Conservation (phyloP, 2,888 invertebrate genomes). For the Trilocha varians region DNA sequence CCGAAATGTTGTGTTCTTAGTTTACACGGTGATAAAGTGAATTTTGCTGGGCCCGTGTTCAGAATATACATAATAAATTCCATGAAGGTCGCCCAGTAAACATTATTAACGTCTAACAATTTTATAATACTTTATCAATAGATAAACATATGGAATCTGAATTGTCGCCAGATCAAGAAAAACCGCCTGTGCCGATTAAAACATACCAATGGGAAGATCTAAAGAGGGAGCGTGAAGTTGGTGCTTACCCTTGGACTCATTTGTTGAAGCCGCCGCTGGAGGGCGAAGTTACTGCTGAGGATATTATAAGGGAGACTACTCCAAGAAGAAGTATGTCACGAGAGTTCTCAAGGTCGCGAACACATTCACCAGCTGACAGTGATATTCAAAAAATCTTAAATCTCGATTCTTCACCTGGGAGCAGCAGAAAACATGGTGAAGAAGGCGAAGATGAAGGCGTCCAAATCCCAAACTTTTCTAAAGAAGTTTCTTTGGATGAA, state of each 20-base stretch:
- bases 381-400: constrained; percentile 57
- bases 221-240: constrained; percentile 77
- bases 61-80: constrained; percentile 13
- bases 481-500: constrained; percentile 58
- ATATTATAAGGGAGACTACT: constrained; percentile 61
- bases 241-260: constrained; percentile 88
- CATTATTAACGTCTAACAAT: constrained; percentile 13
- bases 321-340: constrained; percentile 66
- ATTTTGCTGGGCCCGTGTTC: constrained; percentile 45
- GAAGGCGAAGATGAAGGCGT: constrained; percentile 62
- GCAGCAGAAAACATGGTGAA: constrained; percentile 61
- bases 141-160: constrained; percentile 69
- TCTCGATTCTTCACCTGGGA: constrained; percentile 65
- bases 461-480: constrained; percentile 66
- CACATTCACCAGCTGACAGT: constrained; percentile 50
- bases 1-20: constrained; percentile 70
- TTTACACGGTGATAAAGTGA: constrained; percentile 54
- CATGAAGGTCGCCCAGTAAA: constrained; percentile 20
- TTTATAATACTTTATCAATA: constrained; percentile 13
- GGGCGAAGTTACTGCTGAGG: constrained; percentile 64
- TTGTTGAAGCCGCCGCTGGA: constrained; percentile 77
- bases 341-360: constrained; percentile 58
- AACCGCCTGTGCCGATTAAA: constrained; percentile 80
- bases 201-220: constrained; percentile 89
- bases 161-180: constrained; percentile 68